Base-by-base conservation (phyloP, 2,113 vertebrate genomes). In the Crypturellus undulatus region DNA sequence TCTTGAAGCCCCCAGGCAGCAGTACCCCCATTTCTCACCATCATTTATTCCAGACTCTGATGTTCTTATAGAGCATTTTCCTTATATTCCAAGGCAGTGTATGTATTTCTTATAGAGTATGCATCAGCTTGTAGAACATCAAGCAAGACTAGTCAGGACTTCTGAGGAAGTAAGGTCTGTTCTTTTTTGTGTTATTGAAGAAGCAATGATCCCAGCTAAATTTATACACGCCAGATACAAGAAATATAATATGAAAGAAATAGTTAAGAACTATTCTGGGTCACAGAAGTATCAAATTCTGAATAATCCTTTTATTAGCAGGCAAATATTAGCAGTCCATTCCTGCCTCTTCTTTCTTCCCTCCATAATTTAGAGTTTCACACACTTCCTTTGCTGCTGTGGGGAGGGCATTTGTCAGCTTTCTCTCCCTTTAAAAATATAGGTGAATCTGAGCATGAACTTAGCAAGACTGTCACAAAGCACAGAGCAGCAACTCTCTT, bases 231-330 rank as follows among this genome's bases (percentile, higher is more conserved):
- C 87, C 95, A 96, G 73, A 43, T 73, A 60, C 56, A 91, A 94
- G 94, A 95, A 95, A 94, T 63, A 89, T 6, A 93, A 92, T 88
- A 96, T 17, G 71, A 91, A 64, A 87, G 87, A 91, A 95, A 94
- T 12, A 96, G 82, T 58, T 58, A 84, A 94, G 58, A 70, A 75
- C 89, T 95, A 82, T 95, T 95, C 92, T 94, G 78, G 75, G 75
- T 87, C 49, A 70, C 63, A 3, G 58, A 92, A 84, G 94, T 93
- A 92, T 91, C 76, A 71, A 85, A 80, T 93, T 94, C 82, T 71
- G 79, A 85, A 94, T 79, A 92, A 94, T 87, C 75, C 60, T 95
- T 92, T 88, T 94, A 93, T 86, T 94, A 94, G 56, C 56, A 93
- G 64, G 63, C 93, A 91, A 25, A 77, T 34, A 49, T 24, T 49